Evolutionary conservation across 2,888 invertebrate species (phyloP), one percentile per base, ranked within the genome.

Genomic region (Drosophila vallismaia): DNA sequence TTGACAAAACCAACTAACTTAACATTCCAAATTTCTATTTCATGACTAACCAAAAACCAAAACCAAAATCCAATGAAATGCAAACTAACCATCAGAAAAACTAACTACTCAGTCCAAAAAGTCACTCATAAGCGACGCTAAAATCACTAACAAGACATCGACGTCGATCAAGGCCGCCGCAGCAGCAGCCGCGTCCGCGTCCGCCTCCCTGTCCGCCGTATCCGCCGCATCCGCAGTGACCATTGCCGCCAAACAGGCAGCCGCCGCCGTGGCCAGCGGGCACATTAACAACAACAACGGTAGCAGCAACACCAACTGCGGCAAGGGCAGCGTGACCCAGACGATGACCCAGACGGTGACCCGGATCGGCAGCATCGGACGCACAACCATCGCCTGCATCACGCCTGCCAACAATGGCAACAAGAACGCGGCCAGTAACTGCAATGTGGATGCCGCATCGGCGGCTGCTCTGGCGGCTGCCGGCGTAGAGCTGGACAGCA

Each of bases 341-440:
- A 54, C 78, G 60, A 6, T 71, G 45, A 75, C 82, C 19, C 76
- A 82, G 57, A 80, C 86, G 49, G 88, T 90, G 56, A 90, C 89
- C 8, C 79, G 90, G 8, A 90, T 90, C 42, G 90, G 90, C n/a
- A 90, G 90, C 67, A 90, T 90, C 73, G 90, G 90, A 40, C 88
- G 90, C 53, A 90, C 90, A 31, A 90, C 90, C 8, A 90, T 90
- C 31, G 89, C 90, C 44, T 90, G 90, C 60, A 90, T 90, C 3
- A 89, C 89, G 1, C 88, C 89, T 29, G 89, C 89, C 3, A 59
- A 50, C 3, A 74, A 68, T 3, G 75, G 79, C 29, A 82, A 75
- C 49, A 74, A 83, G 9, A 81, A 74, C 63, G 46, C 78, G 1
- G 62, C 76, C 8, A 88, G 57, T 57, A 87, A 79, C n/a, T 80